Percentiles rank a stretch among this genome's conserved stretches.
These are phyloP conservation scores for Hemistola chrysoprasaria DNA, from an alignment of 2,888 invertebrate genomes.

Conservation along the genomic window DNA sequence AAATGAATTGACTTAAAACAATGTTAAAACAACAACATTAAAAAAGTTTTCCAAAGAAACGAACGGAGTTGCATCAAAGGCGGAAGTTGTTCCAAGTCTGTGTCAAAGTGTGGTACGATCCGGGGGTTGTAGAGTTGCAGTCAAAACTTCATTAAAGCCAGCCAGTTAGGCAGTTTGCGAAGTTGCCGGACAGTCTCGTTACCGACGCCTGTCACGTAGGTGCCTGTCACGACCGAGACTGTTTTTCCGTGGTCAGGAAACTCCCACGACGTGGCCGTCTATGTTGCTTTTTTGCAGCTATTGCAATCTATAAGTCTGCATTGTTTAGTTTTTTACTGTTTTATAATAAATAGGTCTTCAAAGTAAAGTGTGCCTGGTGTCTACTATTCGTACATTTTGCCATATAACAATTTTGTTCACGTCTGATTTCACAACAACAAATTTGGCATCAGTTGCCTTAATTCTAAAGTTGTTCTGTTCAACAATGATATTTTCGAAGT, in stretches of 20 bases:
- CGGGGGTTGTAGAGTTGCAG: constrained; percentile 34
- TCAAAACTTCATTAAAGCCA: constrained; percentile 57
- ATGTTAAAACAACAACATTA: constrained; percentile 10
- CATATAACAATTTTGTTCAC: constrained; percentile 36
- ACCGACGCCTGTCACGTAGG: constrained; percentile 58
- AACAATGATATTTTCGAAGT: constrained; percentile 43
- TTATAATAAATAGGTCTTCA: too few species aligned
- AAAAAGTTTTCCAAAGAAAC: constrained; percentile 13
- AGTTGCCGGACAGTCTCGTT: constrained; percentile 39
- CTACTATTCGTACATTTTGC: too few species aligned
- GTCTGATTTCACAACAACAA: constrained; percentile 40
- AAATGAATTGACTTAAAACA: neutral
- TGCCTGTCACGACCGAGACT: constrained; percentile 49
- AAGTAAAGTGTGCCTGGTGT: too few species aligned
- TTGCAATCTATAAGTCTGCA: constrained; percentile 5
- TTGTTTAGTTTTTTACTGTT: constrained; percentile 5
- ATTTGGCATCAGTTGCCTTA: constrained; percentile 56
- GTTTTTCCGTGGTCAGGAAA: constrained; percentile 65
- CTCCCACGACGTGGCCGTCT: constrained; percentile 42
- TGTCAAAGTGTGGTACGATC: constrained; percentile 33
- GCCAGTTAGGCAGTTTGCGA: constrained; percentile 57
- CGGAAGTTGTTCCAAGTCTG: constrained; percentile 29
- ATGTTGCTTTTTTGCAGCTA: constrained; percentile 46
- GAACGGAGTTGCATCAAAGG: constrained; percentile 23
- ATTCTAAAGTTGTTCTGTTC: constrained; percentile 51